Conservation (phyloP, 2,888 invertebrate genomes). For the Bibio marci region DNA sequence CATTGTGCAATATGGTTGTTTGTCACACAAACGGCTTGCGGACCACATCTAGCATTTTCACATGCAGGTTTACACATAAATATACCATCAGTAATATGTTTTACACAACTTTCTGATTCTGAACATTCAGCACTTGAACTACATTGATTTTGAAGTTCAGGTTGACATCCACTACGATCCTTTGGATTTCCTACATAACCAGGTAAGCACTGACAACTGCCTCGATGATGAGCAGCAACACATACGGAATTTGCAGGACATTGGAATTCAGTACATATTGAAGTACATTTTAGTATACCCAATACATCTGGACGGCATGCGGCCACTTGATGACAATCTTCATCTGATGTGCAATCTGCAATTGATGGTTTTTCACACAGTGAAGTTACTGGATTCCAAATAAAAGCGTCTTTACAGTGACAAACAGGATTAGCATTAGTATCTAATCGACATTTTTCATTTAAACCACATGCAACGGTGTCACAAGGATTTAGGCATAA, state of each 20-base stretch:
- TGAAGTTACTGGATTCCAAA: slow-evolving; percentile 71
- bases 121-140: slow-evolving; percentile 63
- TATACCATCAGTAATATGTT: slow-evolving; percentile 34
- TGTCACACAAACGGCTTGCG: slow-evolving; percentile 71
- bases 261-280: slow-evolving; percentile 62
- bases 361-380: slow-evolving; percentile 73
- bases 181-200: slow-evolving; percentile 82
- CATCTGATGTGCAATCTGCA: slow-evolving; percentile 56
- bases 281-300: slow-evolving; percentile 66
- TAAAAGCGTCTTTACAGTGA: slow-evolving; percentile 57
- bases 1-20: slow-evolving; percentile 82
- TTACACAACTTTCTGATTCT: slow-evolving; percentile 63
- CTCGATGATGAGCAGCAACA: slow-evolving; percentile 50
- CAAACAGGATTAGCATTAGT: slow-evolving; percentile 53
- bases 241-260: slow-evolving; percentile 75
- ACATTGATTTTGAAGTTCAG: slow-evolving; percentile 56
- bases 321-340: slow-evolving; percentile 49
- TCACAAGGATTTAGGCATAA: slow-evolving; percentile 65
- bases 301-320: slow-evolving; percentile 71
- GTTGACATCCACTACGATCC: slow-evolving; percentile 71
- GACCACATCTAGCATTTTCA: slow-evolving; percentile 59
- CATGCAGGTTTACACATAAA: slow-evolving; percentile 64
- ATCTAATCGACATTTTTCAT: slow-evolving; percentile 62
- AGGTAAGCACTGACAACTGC: slow-evolving; percentile 65
- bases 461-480: slow-evolving; percentile 63